Percentiles rank a stretch among this genome's conserved stretches.
These are phyloP conservation scores for Aurelia coerulea DNA, from an alignment of 30 jellyfish, hydroid and myxozoan species.

Conservation along the genomic window DNA sequence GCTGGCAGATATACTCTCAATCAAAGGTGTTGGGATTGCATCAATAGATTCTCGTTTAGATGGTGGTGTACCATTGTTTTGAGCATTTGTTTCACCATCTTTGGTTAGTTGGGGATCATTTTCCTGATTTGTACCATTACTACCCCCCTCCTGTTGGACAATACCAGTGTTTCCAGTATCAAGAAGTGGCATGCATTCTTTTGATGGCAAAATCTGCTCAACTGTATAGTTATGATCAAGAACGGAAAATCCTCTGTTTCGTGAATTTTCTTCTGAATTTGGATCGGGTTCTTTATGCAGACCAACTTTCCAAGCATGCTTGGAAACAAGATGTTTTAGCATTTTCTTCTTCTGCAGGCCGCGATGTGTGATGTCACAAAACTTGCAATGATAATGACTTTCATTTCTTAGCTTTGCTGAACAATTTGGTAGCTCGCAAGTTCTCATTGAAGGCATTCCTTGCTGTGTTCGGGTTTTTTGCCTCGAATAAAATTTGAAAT, in stretches of 20 bases:
- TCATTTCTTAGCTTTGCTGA: constrained; percentile 6
- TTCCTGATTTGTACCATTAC: neutral
- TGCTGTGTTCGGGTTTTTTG: neutral
- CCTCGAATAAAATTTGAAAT: constrained; percentile 3
- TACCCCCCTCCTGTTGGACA: neutral
- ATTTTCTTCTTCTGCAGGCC: constrained; percentile 5
- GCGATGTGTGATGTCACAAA: constrained; percentile 12
- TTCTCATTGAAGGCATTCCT: neutral
- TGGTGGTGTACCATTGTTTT: neutral
- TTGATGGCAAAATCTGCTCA: neutral
- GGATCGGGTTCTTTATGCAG: neutral
- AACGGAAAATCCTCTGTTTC: constrained; percentile 25
- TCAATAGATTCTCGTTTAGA: neutral
- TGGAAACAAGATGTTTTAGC: constrained; percentile 3
- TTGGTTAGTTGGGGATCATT: neutral
- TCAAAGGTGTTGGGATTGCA: neutral
- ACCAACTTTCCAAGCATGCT: neutral
- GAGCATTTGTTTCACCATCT: neutral
- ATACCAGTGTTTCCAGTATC: neutral
- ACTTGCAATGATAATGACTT: constrained; percentile 37
- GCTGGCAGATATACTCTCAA: neutral
- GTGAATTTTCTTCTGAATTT: constrained; percentile 5
- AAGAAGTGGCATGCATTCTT: constrained; percentile 1
- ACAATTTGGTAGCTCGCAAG: constrained; percentile 11
- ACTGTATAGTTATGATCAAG: constrained; percentile 18